Percentiles rank a stretch among this genome's conserved stretches.
phyloP scores from a whole-genome alignment of 2,797 vertebrate genomes.

The Micropoecilia bifurca region DNA sequence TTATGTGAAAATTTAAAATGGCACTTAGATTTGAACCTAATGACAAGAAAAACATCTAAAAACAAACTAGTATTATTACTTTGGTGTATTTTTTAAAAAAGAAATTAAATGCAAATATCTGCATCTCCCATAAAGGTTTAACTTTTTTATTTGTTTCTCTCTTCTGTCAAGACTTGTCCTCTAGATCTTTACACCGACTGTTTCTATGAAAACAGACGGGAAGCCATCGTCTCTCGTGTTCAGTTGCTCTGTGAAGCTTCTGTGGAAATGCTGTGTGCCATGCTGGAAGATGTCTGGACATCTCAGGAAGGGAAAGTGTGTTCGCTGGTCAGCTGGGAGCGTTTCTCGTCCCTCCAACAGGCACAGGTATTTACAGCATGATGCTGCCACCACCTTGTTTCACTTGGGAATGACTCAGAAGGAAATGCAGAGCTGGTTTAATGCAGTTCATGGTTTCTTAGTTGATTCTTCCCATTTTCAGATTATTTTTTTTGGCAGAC shows the following conservation, averaged over 20 bases:
- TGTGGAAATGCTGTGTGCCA: conserved; percentile 75
- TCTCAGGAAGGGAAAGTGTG: conserved; percentile 79
- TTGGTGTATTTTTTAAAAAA: background rate
- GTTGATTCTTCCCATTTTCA: background rate
- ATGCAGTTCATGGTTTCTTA: background rate
- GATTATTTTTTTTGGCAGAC: background rate
- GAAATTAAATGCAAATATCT: background rate
- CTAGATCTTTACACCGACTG: conserved; percentile 93
- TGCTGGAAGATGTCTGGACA: conserved; percentile 86
- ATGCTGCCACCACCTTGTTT: background rate
- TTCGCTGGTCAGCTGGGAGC: conserved; percentile 89
- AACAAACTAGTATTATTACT: too few relatives aligned
- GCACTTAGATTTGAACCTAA: too few relatives aligned
- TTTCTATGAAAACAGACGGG: conserved; percentile 89
- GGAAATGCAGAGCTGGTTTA: background rate
- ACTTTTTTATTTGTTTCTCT: background rate
- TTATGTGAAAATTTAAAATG: too few relatives aligned
- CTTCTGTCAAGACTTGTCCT: conserved; percentile 81
- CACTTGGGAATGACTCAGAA: background rate
- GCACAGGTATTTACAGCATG: conserved; percentile 70
- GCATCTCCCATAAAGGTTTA: background rate
- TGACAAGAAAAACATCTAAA: too few relatives aligned
- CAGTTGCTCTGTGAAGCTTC: conserved; percentile 80
- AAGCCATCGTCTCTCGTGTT: conserved; percentile 83
- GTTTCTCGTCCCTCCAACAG: conserved; percentile 85